phyloP scores from a whole-genome alignment of 2,113 vertebrate genomes.

The Pheucticus melanocephalus region DNA sequence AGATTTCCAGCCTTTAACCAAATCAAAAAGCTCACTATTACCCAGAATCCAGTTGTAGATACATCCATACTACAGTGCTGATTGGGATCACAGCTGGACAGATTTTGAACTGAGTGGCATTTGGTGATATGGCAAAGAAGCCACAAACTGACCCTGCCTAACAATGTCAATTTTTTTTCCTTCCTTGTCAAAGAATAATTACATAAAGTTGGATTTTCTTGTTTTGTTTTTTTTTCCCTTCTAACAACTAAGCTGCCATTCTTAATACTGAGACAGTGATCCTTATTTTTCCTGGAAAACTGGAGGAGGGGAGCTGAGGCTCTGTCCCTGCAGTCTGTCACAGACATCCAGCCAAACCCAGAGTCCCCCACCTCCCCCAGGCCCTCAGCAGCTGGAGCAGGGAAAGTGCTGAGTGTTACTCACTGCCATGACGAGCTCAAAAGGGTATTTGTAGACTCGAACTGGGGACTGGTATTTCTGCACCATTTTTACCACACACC shows the following conservation, averaged over 20 bases:
- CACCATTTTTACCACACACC: slow-evolving; percentile 76
- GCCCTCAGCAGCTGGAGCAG: not conserved
- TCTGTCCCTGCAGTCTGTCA: not conserved
- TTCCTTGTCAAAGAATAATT: not conserved
- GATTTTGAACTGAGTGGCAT: not conserved
- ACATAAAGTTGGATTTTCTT: not conserved
- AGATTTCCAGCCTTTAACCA: not conserved
- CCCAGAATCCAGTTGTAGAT: not conserved
- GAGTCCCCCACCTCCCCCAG: not conserved
- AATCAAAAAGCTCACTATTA: not conserved
- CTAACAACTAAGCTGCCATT: not conserved
- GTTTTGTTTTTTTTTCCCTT: fast-evolving
- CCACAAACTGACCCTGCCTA: not conserved
- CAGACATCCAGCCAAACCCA: not conserved
- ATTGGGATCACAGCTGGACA: not conserved
- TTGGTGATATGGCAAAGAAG: not conserved
- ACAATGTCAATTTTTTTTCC: not conserved
- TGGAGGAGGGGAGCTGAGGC: not conserved
- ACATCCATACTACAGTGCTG: not conserved
- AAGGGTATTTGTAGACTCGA: slow-evolving; percentile 84
- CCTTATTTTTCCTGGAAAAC: not conserved
- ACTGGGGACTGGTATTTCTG: slow-evolving; percentile 87
- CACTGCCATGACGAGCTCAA: slow-evolving; percentile 87
- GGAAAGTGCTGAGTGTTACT: slow-evolving; percentile 54
- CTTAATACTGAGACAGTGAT: not conserved